These are phyloP conservation scores for Boloria selene DNA, from an alignment of 2,888 invertebrate species.

Conservation along the genomic window DNA sequence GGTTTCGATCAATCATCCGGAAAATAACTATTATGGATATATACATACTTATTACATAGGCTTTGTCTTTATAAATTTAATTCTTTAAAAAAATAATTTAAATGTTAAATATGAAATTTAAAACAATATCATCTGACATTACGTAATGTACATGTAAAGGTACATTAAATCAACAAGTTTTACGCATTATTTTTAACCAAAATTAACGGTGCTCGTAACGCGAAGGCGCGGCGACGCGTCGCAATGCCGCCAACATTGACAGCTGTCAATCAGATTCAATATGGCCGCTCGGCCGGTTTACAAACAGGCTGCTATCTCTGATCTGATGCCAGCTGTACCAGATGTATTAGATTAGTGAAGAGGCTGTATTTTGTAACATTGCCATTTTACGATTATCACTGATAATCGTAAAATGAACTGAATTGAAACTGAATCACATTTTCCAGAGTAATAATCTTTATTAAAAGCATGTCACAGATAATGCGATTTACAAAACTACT, in stretches of 20 bases:
- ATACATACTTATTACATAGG: too few relatives aligned
- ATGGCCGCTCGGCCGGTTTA: slow-evolving; percentile 76
- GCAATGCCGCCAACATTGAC: slow-evolving; percentile 80
- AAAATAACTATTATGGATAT: too few relatives aligned
- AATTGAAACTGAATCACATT: too few relatives aligned
- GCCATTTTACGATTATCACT: slow-evolving; percentile 40
- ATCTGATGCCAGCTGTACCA: slow-evolving; percentile 54
- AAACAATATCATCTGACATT: too few relatives aligned
- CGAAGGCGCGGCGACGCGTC: slow-evolving; percentile 77
- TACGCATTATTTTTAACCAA: slow-evolving; percentile 42
- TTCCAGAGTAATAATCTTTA: too few relatives aligned
- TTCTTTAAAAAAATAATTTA: too few relatives aligned
- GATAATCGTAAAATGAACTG: too few relatives aligned
- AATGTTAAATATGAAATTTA: too few relatives aligned
- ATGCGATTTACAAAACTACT: too few relatives aligned
- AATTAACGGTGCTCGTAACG: slow-evolving; percentile 66
- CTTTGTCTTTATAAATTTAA: too few relatives aligned
- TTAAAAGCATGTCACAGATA: too few relatives aligned
- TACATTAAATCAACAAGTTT: slow-evolving; percentile 22
- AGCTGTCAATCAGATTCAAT: slow-evolving; percentile 81
- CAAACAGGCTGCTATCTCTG: slow-evolving; percentile 54
- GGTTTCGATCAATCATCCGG: too few relatives aligned
- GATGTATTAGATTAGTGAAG: slow-evolving; percentile 57
- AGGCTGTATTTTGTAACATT: slow-evolving; percentile 46
- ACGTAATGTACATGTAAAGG: slow-evolving; percentile 3